Conservation (phyloP, 2,797 vertebrate genomes). For the Onychomys arenicola region DNA sequence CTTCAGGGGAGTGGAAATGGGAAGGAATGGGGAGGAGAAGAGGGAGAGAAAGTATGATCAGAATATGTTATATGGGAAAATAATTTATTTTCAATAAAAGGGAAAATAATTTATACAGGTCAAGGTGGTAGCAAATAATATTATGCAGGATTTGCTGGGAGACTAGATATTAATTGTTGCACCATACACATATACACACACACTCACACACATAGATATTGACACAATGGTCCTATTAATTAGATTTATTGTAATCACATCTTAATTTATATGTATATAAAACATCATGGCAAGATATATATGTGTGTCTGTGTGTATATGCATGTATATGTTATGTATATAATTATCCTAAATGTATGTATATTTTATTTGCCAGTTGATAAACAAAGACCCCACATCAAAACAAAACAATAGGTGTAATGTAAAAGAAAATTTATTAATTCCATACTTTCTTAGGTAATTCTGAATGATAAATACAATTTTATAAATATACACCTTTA, state of each 20-base stretch:
- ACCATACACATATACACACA: background rate
- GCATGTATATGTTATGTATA: background rate
- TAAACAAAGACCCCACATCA: background rate
- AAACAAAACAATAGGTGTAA: constrained; percentile 9
- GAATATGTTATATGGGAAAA: background rate
- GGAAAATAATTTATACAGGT: background rate
- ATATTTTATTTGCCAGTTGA: background rate
- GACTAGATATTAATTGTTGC: background rate
- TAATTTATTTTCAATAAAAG: background rate
- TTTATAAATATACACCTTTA: background rate
- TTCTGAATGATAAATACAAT: background rate
- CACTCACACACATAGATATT: background rate
- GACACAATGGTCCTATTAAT: background rate
- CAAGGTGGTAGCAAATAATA: background rate
- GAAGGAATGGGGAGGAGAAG: background rate
- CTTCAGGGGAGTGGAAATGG: background rate
- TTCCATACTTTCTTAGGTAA: background rate
- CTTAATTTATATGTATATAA: background rate
- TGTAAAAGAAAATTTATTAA: background rate
- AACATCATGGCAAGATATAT: background rate
- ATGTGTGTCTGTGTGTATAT: too few relatives aligned
- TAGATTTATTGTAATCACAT: background rate
- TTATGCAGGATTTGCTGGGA: background rate
- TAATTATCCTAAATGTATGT: background rate
- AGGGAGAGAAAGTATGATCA: background rate